Evolutionary conservation across 2,888 invertebrate species (phyloP), one percentile per base, ranked within the genome.

Genomic region (Pollenia labialis): DNA sequence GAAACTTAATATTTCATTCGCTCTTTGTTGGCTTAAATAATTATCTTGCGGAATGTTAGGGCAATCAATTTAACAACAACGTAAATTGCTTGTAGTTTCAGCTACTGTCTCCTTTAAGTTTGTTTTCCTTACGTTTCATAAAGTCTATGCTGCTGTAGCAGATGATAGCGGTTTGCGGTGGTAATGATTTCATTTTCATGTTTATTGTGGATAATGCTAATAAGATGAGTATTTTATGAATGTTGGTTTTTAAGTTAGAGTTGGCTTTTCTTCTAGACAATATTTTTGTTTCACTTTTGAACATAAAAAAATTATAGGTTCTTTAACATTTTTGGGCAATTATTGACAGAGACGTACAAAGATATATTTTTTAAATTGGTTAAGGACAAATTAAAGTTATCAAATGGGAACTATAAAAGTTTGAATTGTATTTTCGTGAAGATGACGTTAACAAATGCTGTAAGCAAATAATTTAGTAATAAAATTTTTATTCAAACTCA

Each of bases 11-110:
- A 84, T 84, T 84, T 87, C 77, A 81, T 84, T 81, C 44, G 44
- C 62, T 80, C 48, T 74, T 77, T 84, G 87, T 87, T 84, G 54
- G 84, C 87, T 87, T 77, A 87, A 87, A 87, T 84, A 87, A 87
- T 87, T 87, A 87, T 87, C 87, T 81, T 81, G 84, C 75, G 74
- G 84, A 87, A 87, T 87, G 84, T 81, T 87, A 64, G 74, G 87
- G 87, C 87, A 81, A 87, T 87, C 87, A 87, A 87, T 87, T 87
- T 87, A 77, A 84, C 81, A 23, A 74, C 72, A 74, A 84, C 50
- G 77, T 81, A 84, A 87, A 74, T 81, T 87, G 72, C 87, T 81
- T 77, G 72, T 69, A 74, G 60, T 76, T 77, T 72, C 14, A 62
- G 7, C 46, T 42, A 46, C 60, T 58, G 56, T 64, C 48, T 64